phyloP scores from a whole-genome alignment of 2,888 invertebrate genomes.

The Xestoiulus laeticollis region DNA sequence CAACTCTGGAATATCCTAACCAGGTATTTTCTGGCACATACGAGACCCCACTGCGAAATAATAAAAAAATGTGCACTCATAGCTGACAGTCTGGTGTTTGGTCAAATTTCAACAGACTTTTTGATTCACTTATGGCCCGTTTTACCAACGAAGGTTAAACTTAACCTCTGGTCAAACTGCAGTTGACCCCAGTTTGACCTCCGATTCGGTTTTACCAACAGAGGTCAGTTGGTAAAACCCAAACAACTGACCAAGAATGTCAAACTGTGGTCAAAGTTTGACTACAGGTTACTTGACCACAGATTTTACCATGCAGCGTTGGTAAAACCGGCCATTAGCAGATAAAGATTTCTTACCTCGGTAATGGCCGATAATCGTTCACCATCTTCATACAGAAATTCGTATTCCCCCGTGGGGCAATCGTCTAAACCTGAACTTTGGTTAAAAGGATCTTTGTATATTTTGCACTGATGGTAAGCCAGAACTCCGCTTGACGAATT shows the following conservation, averaged over 20 bases:
- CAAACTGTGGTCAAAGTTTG: too few relatives aligned
- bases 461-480: conserved; percentile 31
- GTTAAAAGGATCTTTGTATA: conserved; percentile 45
- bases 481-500: neutral
- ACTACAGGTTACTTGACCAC: too few relatives aligned
- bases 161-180: too few relatives aligned
- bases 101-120: neutral
- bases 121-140: too few relatives aligned
- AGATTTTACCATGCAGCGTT: too few relatives aligned
- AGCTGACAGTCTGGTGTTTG: neutral
- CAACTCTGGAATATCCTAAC: conserved; percentile 49
- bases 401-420: conserved; percentile 45
- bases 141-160: too few relatives aligned
- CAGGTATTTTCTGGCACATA: conserved; percentile 48
- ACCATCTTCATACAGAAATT: conserved; percentile 44
- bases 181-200: too few relatives aligned
- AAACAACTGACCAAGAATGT: too few relatives aligned
- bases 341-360: conserved; percentile 20
- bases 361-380: conserved; percentile 37
- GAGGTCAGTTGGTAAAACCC: too few relatives aligned
- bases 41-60: conserved; percentile 45
- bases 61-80: neutral
- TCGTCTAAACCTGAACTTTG: conserved; percentile 45
- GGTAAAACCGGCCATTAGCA: neutral
- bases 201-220: too few relatives aligned